Percentiles rank a stretch among this genome's conserved stretches.
Evolutionary conservation across 2,113 vertebrate species (phyloP).

Genomic region (Manacus vitellinus): DNA sequence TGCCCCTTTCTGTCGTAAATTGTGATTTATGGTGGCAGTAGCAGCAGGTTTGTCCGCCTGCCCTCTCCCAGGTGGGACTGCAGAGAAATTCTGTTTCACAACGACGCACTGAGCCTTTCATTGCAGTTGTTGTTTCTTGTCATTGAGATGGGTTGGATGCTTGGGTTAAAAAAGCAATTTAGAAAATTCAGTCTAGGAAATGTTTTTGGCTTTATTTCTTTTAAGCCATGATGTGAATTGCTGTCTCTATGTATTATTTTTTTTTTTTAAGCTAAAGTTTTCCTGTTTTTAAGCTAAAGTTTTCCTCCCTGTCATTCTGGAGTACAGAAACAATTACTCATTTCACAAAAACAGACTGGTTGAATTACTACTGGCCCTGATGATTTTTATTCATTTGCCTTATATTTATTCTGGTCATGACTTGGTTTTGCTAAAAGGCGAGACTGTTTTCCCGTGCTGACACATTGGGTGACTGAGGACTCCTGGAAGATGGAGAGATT

Average conservation of each 20-base stretch:
- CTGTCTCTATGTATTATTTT: accelerated
- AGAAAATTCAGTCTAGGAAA: not conserved
- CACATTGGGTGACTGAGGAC: not conserved
- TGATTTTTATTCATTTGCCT: not conserved
- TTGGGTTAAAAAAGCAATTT: accelerated
- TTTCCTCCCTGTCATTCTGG: not conserved
- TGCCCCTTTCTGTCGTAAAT: not conserved
- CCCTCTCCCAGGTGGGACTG: slow-evolving; percentile 7
- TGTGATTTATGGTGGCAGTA: accelerated
- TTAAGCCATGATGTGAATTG: not conserved
- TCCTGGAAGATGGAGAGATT: not conserved
- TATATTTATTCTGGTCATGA: not conserved
- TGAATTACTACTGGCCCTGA: not conserved
- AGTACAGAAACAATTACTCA: not conserved
- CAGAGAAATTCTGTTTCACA: not conserved
- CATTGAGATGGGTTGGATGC: accelerated
- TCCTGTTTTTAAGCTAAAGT: not conserved
- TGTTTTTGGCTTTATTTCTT: not conserved
- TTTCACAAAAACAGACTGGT: not conserved
- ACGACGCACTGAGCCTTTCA: accelerated
- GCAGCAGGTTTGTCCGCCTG: not conserved
- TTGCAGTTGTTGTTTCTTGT: not conserved
- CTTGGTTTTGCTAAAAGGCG: not conserved
- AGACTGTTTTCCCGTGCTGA: not conserved
- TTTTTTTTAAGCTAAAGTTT: not conserved